Base-by-base conservation (phyloP, 2,888 invertebrate species). In the Sarcophaga carnaria region DNA sequence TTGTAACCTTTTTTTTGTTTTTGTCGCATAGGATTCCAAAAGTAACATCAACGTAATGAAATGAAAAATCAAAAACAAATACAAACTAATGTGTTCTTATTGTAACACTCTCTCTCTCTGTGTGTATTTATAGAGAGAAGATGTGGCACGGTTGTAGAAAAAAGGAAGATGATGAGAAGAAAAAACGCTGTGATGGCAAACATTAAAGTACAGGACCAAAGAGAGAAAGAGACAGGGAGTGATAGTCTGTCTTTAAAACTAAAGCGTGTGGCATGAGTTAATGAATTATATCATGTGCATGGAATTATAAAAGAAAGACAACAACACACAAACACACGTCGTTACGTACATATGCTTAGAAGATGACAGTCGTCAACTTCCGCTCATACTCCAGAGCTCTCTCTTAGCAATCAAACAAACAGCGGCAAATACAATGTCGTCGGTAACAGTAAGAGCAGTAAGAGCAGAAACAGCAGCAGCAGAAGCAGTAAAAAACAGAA, bases 61-160 rank as follows among this genome's bases (percentile, higher is more conserved):
- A 84, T 81, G 81, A 88, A 87, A 85, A 87, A 85, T 80, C 85
- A 85, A 86, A 88, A 83, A 76, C 81, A 86, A 88, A 88, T 84
- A 84, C 72, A 80, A 69, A 80, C 86, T 86, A 80, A 80, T 86
- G 83, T 86, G 25, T 72, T 83, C 79, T 72, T 83, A 72, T 83
- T 80, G 76, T 83, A 74, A 75, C 12, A 12, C 49, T 49, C 49
- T 12, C 49, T 49, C 4, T 4, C 49, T 49, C 49, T 12, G 14
- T 49, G 14, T 49, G 14, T 49, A 49, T 14, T 49, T 49, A 11
- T 49, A n/a, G 25, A 79, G 25, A 79, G 79, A 83, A 75, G 63
- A 45, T 59, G 14, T 66, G 80, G 37, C 27, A 59, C 63, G 67
- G 62, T 75, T 27, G 54, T 14, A 66, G 62, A 64, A 71, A 62